These are phyloP conservation scores for Aporrectodea caliginosa DNA, from an alignment of 1,140 invertebrate species.

Conservation along the genomic window DNA sequence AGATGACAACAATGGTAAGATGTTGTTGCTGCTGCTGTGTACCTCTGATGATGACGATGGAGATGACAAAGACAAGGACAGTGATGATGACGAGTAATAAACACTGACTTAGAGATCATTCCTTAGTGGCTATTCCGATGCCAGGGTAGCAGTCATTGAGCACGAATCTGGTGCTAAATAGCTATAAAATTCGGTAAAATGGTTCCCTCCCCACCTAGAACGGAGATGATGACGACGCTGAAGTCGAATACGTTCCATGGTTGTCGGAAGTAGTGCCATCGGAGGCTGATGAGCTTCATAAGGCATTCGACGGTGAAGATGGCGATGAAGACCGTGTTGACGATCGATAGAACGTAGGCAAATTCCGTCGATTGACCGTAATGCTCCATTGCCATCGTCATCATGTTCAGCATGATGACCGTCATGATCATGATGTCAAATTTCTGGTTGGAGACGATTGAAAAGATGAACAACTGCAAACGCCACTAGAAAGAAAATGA, in stretches of 20 bases:
- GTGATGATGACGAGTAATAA: background rate
- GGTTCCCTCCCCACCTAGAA: conserved; percentile 57
- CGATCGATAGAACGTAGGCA: conserved; percentile 73
- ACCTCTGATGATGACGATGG: background rate
- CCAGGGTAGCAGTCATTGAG: too few relatives aligned
- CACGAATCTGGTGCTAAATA: too few relatives aligned
- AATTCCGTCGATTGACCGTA: conserved; percentile 82
- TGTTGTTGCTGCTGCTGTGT: too few relatives aligned
- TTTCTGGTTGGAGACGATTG: conserved; percentile 95
- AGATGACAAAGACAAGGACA: background rate
- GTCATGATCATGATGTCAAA: conserved; percentile 99
- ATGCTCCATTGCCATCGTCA: conserved; percentile 96
- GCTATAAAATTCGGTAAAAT: too few relatives aligned
- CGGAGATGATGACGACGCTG: conserved; percentile 96
- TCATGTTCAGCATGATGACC: conserved; percentile 97
- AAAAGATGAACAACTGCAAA: conserved; percentile 91
- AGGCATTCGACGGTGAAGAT: conserved; percentile 97
- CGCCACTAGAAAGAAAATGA: conserved; percentile 73
- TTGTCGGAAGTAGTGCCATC: conserved; percentile 97
- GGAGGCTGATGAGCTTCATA: conserved; percentile 92
- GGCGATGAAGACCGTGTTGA: conserved; percentile 96
- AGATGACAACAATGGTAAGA: too few relatives aligned
- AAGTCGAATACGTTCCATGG: conserved; percentile 99
- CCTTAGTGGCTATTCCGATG: too few relatives aligned
- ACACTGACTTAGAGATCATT: too few relatives aligned